Percentiles rank a stretch among this genome's conserved stretches.
These are phyloP conservation scores for Syrrhaptes paradoxus DNA, from an alignment of 2,113 vertebrate species.

Conservation along the genomic window DNA sequence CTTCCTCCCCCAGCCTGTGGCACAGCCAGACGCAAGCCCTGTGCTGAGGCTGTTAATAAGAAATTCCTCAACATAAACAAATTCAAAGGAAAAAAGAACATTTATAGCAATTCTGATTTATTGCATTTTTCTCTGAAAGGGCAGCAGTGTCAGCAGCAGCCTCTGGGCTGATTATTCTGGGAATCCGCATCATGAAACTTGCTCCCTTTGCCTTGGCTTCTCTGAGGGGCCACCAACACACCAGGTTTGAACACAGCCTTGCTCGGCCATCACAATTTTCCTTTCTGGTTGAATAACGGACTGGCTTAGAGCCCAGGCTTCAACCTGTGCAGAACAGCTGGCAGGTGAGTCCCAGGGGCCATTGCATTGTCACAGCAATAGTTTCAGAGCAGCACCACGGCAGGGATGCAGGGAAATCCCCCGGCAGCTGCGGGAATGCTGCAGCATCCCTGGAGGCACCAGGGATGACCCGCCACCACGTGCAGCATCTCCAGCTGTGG, in stretches of 20 bases:
- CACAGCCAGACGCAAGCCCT: rapidly evolving
- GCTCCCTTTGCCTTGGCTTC: neutral
- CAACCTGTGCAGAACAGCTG: neutral
- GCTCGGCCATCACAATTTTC: rapidly evolving
- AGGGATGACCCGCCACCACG: neutral
- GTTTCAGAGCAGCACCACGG: rapidly evolving
- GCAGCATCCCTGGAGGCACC: neutral
- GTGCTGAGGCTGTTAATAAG: neutral
- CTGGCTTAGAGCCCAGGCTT: neutral
- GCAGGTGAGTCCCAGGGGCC: neutral
- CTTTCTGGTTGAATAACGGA: neutral
- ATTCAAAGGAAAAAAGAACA: neutral
- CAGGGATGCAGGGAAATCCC: rapidly evolving
- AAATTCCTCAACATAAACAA: neutral
- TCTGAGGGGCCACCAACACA: neutral
- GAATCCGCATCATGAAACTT: neutral
- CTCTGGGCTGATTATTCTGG: neutral
- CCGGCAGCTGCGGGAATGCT: rapidly evolving
- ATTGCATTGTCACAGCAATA: rapidly evolving
- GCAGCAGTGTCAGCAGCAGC: neutral
- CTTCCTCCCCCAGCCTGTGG: rapidly evolving
- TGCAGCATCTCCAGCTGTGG: rapidly evolving
- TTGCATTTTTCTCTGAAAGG: neutral
- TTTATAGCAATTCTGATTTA: neutral
- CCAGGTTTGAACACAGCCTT: neutral